Conservation (phyloP, 2,113 vertebrate genomes). For the Osmerus mordax region DNA sequence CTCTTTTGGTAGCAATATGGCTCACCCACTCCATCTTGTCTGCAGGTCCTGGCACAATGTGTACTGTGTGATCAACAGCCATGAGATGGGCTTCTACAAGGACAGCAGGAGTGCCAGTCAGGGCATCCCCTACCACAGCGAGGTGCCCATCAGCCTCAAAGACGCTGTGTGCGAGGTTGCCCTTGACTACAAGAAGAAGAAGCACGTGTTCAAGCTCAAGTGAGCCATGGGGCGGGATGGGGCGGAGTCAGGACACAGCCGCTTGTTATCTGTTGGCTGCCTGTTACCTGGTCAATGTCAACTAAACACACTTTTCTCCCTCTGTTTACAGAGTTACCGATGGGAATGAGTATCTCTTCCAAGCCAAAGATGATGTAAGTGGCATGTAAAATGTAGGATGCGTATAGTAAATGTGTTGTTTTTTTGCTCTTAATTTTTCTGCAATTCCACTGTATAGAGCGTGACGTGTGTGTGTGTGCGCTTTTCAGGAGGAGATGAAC, state of each 20-base stretch:
- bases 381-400: constrained; percentile 67
- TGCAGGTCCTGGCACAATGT: constrained; percentile 97
- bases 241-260: neutral
- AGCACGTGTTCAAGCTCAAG: constrained; percentile 98
- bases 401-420: neutral
- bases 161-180: constrained; percentile 93
- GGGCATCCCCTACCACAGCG: constrained; percentile 93
- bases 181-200: constrained; percentile 97
- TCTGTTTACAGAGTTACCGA: constrained; percentile 82
- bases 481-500: constrained; percentile 96
- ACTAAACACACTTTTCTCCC: constrained; percentile 19
- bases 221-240: constrained; percentile 51
- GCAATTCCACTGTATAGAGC: neutral
- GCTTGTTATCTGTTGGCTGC: neutral
- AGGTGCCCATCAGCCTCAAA: constrained; percentile 89
- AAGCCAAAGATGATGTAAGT: constrained; percentile 99
- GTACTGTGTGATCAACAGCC: constrained; percentile 96
- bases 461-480: neutral
- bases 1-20: neutral
- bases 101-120: constrained; percentile 89
- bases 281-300: neutral
- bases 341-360: constrained; percentile 99
- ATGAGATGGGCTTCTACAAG: constrained; percentile 98
- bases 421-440: neutral
- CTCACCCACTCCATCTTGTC: neutral